Evolutionary conservation across 2,113 vertebrate species (phyloP).

Genomic region (Etheostoma spectabile): DNA sequence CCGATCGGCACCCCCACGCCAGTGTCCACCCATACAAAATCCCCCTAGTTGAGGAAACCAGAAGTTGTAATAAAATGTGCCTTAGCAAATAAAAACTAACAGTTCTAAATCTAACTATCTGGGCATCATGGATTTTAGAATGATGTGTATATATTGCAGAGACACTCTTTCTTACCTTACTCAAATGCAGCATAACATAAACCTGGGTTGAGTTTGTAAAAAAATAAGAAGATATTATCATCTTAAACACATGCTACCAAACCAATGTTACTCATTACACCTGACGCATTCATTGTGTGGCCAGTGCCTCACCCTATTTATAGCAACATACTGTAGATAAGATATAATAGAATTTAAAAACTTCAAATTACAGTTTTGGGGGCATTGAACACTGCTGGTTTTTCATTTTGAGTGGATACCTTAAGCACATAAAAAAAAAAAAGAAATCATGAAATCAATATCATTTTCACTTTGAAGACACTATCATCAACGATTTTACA

Average conservation of each 20-base stretch:
- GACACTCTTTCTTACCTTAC: slow-evolving; percentile 74
- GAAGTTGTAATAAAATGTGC: neutral
- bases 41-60: slow-evolving; percentile 84
- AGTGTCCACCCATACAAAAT: slow-evolving; percentile 93
- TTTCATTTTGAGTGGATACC: neutral
- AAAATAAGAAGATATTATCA: neutral
- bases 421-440: neutral
- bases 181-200: slow-evolving; percentile 79
- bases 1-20: slow-evolving; percentile 86
- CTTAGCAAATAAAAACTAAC: neutral
- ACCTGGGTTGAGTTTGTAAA: slow-evolving; percentile 43
- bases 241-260: neutral
- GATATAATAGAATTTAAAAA: neutral
- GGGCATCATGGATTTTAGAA: neutral
- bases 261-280: neutral
- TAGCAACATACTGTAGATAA: neutral
- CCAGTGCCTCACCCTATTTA: neutral
- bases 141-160: neutral
- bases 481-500: neutral
- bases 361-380: neutral
- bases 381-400: neutral
- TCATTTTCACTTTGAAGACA: neutral
- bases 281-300: neutral
- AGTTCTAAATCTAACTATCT: neutral
- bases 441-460: neutral